Conservation (phyloP, 1,140 invertebrate genomes). For the Phthorimaea operculella region DNA sequence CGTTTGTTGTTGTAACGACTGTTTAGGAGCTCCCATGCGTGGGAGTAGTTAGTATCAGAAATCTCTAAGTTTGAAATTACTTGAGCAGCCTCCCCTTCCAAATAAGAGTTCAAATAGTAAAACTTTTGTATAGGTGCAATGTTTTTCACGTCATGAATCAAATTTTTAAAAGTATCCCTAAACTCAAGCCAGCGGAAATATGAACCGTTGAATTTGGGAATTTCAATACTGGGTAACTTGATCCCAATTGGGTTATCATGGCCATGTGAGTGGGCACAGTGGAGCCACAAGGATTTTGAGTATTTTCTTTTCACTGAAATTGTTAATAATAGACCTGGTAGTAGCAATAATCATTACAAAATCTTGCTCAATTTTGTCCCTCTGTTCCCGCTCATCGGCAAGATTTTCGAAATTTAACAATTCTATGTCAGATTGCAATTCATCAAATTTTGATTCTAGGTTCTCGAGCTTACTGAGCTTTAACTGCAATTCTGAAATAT, state of each 20-base stretch:
- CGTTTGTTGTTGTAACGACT: neutral
- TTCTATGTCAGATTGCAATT: constrained; percentile 24
- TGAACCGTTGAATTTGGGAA: neutral
- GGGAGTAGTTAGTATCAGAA: neutral
- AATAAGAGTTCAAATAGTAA: neutral
- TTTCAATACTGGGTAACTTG: neutral
- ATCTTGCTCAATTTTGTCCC: constrained; percentile 20
- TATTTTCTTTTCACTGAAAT: constrained; percentile 12
- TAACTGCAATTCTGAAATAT: constrained; percentile 10
- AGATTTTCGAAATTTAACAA: constrained; percentile 13
- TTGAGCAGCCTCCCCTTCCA: neutral
- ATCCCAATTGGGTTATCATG: neutral
- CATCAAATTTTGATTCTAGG: constrained; percentile 17
- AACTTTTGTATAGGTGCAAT: neutral
- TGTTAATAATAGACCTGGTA: constrained; percentile 13
- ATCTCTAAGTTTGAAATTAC: neutral
- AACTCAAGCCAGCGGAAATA: constrained; percentile 2
- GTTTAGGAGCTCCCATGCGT: neutral
- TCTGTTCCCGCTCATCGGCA: constrained; percentile 15
- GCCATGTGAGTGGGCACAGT: neutral
- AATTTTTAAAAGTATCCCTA: neutral
- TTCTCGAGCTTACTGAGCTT: constrained; percentile 10
- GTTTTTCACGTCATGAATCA: neutral
- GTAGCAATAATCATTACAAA: constrained; percentile 15
- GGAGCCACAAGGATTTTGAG: constrained; percentile 9